Percentiles rank a stretch among this genome's conserved stretches.
Evolutionary conservation across 2,797 vertebrate species (phyloP).

Genomic region (Xenopus petersii): DNA sequence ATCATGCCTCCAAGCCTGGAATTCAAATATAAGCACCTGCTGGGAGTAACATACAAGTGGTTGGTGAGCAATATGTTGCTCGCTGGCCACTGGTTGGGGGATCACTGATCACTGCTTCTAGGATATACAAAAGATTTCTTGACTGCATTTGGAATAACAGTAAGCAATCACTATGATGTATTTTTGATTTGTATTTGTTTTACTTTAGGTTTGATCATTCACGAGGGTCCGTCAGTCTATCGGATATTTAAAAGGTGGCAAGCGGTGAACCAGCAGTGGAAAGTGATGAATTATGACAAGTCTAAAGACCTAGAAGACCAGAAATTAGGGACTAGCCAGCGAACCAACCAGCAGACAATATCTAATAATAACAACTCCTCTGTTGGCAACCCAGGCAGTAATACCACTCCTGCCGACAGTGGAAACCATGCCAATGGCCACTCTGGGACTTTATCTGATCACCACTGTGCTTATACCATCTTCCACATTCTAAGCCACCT

Average conservation of each 20-base stretch:
- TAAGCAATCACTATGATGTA: background rate
- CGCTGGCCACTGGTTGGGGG: no score
- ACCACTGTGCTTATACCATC: slow-evolving; percentile 96
- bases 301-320: slow-evolving; percentile 87
- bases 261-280: slow-evolving; percentile 99
- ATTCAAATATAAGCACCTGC: no score
- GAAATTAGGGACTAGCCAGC: slow-evolving; percentile 75
- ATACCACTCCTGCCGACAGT: slow-evolving; percentile 63
- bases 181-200: slow-evolving; percentile 22
- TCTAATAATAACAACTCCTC: slow-evolving; percentile 82
- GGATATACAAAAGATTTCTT: no score
- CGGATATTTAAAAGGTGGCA: slow-evolving; percentile 98
- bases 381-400: slow-evolving; percentile 73
- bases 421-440: slow-evolving; percentile 63
- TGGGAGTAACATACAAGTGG: no score
- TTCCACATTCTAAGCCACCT: slow-evolving; percentile 95
- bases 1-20: no score
- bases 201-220: slow-evolving; percentile 85
- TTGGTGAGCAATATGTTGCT: no score
- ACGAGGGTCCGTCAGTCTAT: slow-evolving; percentile 95
- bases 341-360: slow-evolving; percentile 79
- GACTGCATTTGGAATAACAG: background rate
- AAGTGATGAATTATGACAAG: slow-evolving; percentile 97
- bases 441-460: slow-evolving; percentile 76
- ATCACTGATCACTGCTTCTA: no score